phyloP scores from a whole-genome alignment of 2,113 vertebrate genomes.

The Trichechus manatus region DNA sequence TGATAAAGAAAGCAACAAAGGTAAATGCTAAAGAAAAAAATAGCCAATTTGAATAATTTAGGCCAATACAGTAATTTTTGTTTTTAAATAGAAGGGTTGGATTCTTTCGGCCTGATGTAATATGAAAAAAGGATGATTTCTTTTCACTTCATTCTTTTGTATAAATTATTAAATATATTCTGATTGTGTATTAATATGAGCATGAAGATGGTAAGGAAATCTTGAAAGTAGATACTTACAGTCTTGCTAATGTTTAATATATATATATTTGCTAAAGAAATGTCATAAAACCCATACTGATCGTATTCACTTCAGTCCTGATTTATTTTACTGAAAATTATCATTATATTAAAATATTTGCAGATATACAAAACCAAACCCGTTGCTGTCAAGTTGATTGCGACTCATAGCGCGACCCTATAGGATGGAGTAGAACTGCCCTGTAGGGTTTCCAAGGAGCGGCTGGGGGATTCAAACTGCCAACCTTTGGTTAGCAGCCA shows the following conservation, averaged over 20 bases:
- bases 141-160: constrained; percentile 69
- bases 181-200: constrained; percentile 65
- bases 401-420: no score
- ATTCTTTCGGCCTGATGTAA: constrained; percentile 51
- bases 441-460: no score
- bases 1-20: constrained; percentile 72
- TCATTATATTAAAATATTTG: not conserved
- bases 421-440: no score
- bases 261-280: constrained; percentile 44
- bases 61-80: constrained; percentile 72
- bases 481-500: no score
- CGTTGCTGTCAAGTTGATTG: no score
- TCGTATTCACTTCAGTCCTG: not conserved
- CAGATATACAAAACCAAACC: not conserved
- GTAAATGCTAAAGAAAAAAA: constrained; percentile 73
- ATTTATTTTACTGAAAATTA: constrained; percentile 17
- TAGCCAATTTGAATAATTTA: constrained; percentile 79
- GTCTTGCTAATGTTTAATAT: constrained; percentile 17
- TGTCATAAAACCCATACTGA: not conserved
- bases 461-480: no score
- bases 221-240: constrained; percentile 7
- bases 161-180: constrained; percentile 59
- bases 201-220: constrained; percentile 12
- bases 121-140: constrained; percentile 72
- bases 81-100: constrained; percentile 74